Evolutionary conservation across 1,140 invertebrate genomes (phyloP), one percentile per base, ranked within the genome.

Genomic region (Drosophila equinoxialis): DNA sequence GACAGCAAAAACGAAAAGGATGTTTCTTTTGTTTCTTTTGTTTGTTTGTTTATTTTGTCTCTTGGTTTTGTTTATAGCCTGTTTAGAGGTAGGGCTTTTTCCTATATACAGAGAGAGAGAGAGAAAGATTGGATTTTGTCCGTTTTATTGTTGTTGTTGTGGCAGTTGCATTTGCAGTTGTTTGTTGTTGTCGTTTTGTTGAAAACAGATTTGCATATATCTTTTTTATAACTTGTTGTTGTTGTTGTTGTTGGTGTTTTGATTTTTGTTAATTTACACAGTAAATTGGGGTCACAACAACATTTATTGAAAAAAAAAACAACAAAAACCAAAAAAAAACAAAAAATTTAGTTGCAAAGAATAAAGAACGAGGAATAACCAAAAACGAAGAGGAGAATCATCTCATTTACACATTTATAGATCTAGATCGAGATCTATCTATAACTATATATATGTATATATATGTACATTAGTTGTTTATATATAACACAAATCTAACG

Each of bases 401-500:
- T 23, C 45, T 51, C 8, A 51, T 48, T 48, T 48, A 48, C 45
- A 48, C 45, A 48, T 20, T 48, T 20, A 48, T 48, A 48, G 45
- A 48, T 51, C 45, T 51, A 51, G 45, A 51, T 51, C 45, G 7
- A 20, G 45, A 51, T 51, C 17, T 7, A 57, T 55, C 55, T 59
- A 14, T 58, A 48, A 10, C 3, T 48, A 42, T 41, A 60, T 54
- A 17, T 57, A 7, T 20, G 35, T 51, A 37, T 61, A 61, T 57
- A 42, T 54, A 67, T 63, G 13, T 54, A 71, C 64, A 39, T 41
- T 71, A 30, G 33, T 26, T 33, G n/a, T 26, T 20, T 67, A 62
- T 67, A 72, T 51, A 51, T 60, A 66, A 30, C 65, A 74, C 79
- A 65, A 80, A 83, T 87, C 66, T 61, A 48, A 77, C 82, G 70